A percentile compares a stretch with the other conserved stretches of the same genome.
Conservation (phyloP, 2,888 invertebrate species). For the Cremastobaeus sp. region DNA sequence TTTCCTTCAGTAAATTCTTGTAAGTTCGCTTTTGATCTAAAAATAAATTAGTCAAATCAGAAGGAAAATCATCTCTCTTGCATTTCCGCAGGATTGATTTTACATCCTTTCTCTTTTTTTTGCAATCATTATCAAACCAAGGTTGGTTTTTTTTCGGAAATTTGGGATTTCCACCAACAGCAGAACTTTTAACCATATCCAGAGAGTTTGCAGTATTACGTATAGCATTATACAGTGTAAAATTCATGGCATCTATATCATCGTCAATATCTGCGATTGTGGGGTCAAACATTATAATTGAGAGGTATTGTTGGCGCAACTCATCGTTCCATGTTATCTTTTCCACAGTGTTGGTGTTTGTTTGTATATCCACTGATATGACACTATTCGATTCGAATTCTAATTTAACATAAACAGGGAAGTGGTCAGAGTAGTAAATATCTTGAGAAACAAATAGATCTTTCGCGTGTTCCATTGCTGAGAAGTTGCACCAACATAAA, state of each 20-base stretch:
- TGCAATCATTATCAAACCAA: conserved; percentile 14
- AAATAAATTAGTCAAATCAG: background rate
- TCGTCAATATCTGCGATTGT: too few relatives aligned
- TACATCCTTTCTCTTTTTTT: background rate
- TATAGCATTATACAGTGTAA: background rate
- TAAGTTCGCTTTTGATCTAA: background rate
- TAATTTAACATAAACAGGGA: background rate
- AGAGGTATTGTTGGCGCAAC: too few relatives aligned
- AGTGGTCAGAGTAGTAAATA: background rate
- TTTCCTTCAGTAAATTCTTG: background rate
- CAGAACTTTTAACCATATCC: too few relatives aligned
- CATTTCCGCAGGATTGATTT: background rate
- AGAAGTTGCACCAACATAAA: background rate
- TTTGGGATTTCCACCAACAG: too few relatives aligned
- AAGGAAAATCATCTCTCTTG: conserved; percentile 6
- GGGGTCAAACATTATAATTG: too few relatives aligned
- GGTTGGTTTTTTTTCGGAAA: background rate
- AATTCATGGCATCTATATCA: too few relatives aligned
- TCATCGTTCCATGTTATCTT: too few relatives aligned
- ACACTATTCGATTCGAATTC: too few relatives aligned
- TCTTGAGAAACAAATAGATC: background rate
- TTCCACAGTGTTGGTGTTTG: background rate
- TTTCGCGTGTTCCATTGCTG: background rate
- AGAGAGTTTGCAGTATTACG: background rate
- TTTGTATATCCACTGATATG: background rate